Conservation (phyloP, 1,140 invertebrate genomes). For the Diploscapter pachys region DNA sequence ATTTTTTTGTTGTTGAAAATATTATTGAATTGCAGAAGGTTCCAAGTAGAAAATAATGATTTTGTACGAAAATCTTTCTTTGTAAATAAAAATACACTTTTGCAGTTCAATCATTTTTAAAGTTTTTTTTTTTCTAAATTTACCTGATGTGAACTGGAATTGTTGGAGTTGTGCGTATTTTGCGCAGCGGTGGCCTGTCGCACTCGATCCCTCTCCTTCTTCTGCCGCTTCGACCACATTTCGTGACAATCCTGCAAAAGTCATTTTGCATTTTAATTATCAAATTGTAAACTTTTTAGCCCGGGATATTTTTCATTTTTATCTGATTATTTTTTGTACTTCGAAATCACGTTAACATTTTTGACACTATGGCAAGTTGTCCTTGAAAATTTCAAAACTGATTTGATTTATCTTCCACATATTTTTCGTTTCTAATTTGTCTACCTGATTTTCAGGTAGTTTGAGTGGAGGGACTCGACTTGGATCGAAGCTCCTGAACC, state of each 20-base stretch:
- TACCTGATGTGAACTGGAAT: slow-evolving; percentile 19
- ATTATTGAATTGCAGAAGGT: not conserved
- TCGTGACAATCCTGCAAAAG: slow-evolving; percentile 84
- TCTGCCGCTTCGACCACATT: slow-evolving; percentile 81
- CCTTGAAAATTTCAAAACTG: no score
- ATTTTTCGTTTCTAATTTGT: not conserved
- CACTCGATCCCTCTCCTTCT: slow-evolving; percentile 21
- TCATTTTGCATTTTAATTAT: no score
- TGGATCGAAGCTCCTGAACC: slow-evolving; percentile 85
- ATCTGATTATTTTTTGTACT: no score
- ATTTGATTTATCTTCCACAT: no score
- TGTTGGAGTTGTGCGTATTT: not conserved
- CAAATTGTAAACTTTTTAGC: no score
- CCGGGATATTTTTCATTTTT: not conserved
- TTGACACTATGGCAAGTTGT: no score
- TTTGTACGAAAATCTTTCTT: not conserved
- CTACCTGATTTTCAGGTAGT: slow-evolving; percentile 80
- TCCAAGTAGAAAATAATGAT: not conserved
- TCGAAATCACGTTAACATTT: no score
- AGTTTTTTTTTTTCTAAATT: not conserved
- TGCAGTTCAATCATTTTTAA: not conserved
- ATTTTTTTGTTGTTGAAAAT: not conserved
- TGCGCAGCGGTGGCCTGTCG: not conserved
- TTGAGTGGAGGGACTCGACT: slow-evolving; percentile 67
- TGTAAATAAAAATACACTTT: not conserved